Percentiles rank a stretch among this genome's conserved stretches.
Evolutionary conservation across 2,888 invertebrate species (phyloP).

Genomic region (Drosophila fulvimacula): DNA sequence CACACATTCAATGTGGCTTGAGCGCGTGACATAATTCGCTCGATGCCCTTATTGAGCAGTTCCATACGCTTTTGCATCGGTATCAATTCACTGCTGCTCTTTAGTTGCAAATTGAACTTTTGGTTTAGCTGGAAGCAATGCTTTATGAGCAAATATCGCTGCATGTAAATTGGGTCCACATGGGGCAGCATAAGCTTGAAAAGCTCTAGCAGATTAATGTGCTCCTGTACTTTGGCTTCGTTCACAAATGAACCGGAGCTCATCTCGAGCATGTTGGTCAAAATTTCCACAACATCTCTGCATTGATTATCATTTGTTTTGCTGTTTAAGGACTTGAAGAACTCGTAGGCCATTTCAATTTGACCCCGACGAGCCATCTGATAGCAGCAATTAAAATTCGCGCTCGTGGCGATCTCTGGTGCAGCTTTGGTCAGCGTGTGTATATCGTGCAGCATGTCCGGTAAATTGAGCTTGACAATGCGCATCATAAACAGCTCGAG

Average conservation of each 20-base stretch:
- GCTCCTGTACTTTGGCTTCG: conserved; percentile 56
- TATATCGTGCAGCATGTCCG: conserved; percentile 84
- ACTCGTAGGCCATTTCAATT: conserved; percentile 78
- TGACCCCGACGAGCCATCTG: conserved; percentile 82
- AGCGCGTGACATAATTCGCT: conserved; percentile 67
- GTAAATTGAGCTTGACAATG: conserved; percentile 82
- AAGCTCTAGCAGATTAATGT: conserved; percentile 79
- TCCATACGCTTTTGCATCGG: conserved; percentile 53
- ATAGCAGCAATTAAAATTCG: conserved; percentile 83
- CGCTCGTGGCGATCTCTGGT: conserved; percentile 78
- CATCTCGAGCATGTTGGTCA: conserved; percentile 71
- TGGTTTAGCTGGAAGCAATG: conserved; percentile 69
- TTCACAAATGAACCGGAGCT: conserved; percentile 36
- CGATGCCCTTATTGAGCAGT: conserved; percentile 75
- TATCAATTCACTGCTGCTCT: conserved; percentile 59
- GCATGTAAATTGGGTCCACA: conserved; percentile 47
- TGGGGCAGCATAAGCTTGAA: conserved; percentile 75
- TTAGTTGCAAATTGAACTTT: conserved; percentile 69
- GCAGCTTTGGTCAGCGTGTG: conserved; percentile 79
- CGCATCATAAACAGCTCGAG: conserved; percentile 82
- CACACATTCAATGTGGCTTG: conserved; percentile 71
- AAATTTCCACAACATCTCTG: conserved; percentile 71
- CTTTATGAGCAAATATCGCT: conserved; percentile 71
- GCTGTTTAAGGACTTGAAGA: conserved; percentile 72
- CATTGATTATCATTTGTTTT: conserved; percentile 67